Conservation (phyloP, 2,888 invertebrate species). For the Athalia circularis region DNA sequence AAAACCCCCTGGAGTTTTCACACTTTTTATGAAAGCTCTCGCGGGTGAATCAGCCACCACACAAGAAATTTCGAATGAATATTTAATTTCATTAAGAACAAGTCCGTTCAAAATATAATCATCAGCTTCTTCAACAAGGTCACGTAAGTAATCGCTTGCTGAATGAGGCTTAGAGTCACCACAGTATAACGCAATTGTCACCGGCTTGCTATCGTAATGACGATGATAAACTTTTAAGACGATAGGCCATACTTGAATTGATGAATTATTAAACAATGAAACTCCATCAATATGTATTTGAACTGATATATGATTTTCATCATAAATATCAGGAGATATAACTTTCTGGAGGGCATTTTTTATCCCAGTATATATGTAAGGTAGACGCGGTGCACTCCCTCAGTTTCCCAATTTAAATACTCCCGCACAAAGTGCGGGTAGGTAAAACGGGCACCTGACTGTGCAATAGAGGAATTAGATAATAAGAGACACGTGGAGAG, state of each 20-base stretch:
- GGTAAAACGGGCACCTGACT: too few relatives aligned
- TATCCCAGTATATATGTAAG: conserved; percentile 36
- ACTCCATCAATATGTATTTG: conserved; percentile 35
- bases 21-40: conserved; percentile 36
- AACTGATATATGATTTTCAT: conserved; percentile 27
- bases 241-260: conserved; percentile 37
- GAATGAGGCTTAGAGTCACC: conserved; percentile 39
- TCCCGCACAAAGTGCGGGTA: too few relatives aligned
- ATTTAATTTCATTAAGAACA: conserved; percentile 36
- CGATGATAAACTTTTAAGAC: conserved; percentile 40
- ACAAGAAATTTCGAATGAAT: conserved; percentile 37
- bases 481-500: too few relatives aligned
- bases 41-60: conserved; percentile 40
- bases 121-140: conserved; percentile 38
- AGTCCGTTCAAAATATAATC: conserved; percentile 40
- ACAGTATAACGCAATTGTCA: conserved; percentile 32
- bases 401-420: too few relatives aligned
- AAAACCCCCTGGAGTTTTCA: conserved; percentile 29
- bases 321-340: conserved; percentile 29
- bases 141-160: conserved; percentile 30
- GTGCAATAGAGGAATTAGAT: too few relatives aligned
- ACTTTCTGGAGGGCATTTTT: conserved; percentile 28
- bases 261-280: conserved; percentile 35
- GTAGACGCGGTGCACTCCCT: too few relatives aligned
- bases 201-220: conserved; percentile 35